phyloP scores from a whole-genome alignment of 2,797 vertebrate genomes.

The Xenops minutus region DNA sequence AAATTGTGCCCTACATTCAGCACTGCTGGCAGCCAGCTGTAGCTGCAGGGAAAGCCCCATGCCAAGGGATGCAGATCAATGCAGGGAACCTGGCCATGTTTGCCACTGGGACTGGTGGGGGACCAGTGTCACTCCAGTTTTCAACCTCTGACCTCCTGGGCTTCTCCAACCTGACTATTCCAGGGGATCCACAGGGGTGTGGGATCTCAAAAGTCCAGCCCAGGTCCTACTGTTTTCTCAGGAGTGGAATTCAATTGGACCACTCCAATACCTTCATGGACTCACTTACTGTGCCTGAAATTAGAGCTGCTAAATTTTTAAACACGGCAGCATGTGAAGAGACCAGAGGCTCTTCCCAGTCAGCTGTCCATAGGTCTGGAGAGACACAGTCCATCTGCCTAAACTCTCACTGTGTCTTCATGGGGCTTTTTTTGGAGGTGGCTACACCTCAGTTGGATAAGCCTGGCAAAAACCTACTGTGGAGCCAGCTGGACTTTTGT shows the following conservation, averaged over 20 bases:
- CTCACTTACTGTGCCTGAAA: not conserved
- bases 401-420: not conserved
- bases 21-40: not conserved
- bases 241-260: not conserved
- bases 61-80: not conserved
- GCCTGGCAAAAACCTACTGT: not conserved
- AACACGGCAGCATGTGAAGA: not conserved
- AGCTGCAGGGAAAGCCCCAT: not conserved
- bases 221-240: not conserved
- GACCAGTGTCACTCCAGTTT: too few relatives aligned
- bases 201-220: not conserved
- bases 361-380: not conserved
- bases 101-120: not conserved
- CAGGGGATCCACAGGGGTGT: not conserved
- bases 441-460: not conserved
- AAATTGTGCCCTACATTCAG: not conserved
- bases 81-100: not conserved
- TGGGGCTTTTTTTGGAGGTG: not conserved
- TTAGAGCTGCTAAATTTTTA: not conserved
- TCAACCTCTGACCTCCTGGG: not conserved
- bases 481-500: not conserved
- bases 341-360: not conserved
- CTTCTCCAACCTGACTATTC: not conserved
- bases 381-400: not conserved
- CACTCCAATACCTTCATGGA: too few relatives aligned